Conservation (phyloP, 1,140 invertebrate species). For the Drosophila quadrilineata region DNA sequence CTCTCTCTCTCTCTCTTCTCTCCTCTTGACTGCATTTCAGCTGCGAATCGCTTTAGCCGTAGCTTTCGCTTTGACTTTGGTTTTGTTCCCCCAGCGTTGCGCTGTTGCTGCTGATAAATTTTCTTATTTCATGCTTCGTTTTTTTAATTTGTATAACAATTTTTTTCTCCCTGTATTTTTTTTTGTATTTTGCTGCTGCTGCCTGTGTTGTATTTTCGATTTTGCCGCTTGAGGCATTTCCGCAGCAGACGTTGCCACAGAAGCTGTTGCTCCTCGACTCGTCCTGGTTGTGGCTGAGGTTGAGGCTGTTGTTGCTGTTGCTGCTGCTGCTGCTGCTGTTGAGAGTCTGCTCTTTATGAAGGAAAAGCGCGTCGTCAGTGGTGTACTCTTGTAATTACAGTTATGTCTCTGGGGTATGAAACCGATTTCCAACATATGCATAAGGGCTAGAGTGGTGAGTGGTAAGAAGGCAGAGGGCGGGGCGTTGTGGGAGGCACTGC, state of each 20-base stretch:
- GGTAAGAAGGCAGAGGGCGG: background rate
- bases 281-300: too few species aligned
- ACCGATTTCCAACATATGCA: constrained; percentile 32
- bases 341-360: too few species aligned
- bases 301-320: too few species aligned
- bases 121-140: constrained; percentile 77
- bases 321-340: too few species aligned
- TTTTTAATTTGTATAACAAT: constrained; percentile 63
- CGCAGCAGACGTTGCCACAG: constrained; percentile 54
- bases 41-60: constrained; percentile 45
- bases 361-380: constrained; percentile 39
- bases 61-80: constrained; percentile 4
- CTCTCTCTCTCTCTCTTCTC: background rate
- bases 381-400: constrained; percentile 74
- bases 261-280: too few species aligned
- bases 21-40: constrained; percentile 49
- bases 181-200: constrained; percentile 11
- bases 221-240: constrained; percentile 62
- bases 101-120: constrained; percentile 62
- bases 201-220: constrained; percentile 46
- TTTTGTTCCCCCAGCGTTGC: constrained; percentile 5
- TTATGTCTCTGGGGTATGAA: constrained; percentile 74
- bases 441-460: background rate
- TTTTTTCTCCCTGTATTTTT: constrained; percentile 7
- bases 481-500: constrained; percentile 10